Conservation (phyloP, 1,140 invertebrate species). For the Penaeus indicus region DNA sequence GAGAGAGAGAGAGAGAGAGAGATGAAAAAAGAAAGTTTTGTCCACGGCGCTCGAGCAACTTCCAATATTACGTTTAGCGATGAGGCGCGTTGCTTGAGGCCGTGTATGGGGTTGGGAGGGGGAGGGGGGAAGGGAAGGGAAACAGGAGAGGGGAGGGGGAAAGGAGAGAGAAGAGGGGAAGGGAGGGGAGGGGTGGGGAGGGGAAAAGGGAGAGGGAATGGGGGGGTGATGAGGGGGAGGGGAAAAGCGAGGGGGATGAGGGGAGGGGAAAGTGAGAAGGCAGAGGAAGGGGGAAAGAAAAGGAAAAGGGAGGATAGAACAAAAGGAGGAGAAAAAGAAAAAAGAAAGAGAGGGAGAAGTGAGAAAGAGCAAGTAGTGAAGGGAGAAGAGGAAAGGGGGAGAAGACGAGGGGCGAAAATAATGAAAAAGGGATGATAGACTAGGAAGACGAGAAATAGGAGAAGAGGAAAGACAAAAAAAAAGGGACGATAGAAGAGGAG, state of each 20-base stretch:
- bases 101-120: background rate
- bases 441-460: too few relatives aligned
- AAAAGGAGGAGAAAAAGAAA: too few relatives aligned
- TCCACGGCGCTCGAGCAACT: background rate
- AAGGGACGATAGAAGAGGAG: background rate
- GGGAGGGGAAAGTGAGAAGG: background rate
- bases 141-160: background rate
- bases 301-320: background rate
- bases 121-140: too few relatives aligned
- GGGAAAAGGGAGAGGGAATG: too few relatives aligned
- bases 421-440: too few relatives aligned
- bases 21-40: background rate
- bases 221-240: background rate
- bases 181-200: background rate
- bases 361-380: too few relatives aligned
- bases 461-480: background rate
- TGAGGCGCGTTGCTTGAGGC: background rate
- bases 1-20: too few relatives aligned
- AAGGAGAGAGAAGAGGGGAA: background rate
- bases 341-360: too few relatives aligned
- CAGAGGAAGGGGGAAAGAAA: background rate
- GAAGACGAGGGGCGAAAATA: too few relatives aligned
- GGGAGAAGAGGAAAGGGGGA: too few relatives aligned
- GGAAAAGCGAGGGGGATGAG: background rate
- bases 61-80: background rate